Conservation (phyloP, 1,140 invertebrate species). For the Harlomillsia oculata region DNA sequence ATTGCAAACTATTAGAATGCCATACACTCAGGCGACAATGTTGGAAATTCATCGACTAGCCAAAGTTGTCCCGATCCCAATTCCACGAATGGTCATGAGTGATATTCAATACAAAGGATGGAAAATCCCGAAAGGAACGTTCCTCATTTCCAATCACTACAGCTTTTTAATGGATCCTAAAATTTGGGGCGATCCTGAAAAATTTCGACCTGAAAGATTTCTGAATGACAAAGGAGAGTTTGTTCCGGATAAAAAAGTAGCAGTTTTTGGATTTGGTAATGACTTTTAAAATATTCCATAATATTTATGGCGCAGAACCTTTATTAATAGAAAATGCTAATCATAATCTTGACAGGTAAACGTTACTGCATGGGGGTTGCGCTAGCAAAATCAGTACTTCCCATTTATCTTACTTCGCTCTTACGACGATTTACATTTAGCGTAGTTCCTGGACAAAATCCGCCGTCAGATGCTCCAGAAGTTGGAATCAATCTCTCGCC, state of each 20-base stretch:
- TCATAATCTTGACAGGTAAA: slow-evolving; percentile 45
- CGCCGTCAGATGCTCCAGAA: slow-evolving; percentile 14
- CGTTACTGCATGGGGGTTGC: slow-evolving; percentile 52
- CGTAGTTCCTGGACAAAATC: slow-evolving; percentile 36
- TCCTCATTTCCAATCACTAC: slow-evolving; percentile 25
- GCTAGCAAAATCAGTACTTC: slow-evolving; percentile 49
- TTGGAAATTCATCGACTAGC: slow-evolving; percentile 66
- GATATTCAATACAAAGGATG: slow-evolving; percentile 60
- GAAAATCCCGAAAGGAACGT: slow-evolving; percentile 57
- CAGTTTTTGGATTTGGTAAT: slow-evolving; percentile 18
- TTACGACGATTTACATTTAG: slow-evolving; percentile 47
- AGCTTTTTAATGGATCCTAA: slow-evolving; percentile 36
- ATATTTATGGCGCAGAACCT: neutral
- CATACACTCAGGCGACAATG: slow-evolving; percentile 65
- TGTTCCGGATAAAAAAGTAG: slow-evolving; percentile 8
- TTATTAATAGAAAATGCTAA: neutral
- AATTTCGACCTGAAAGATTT: slow-evolving; percentile 38
- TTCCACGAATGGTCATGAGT: slow-evolving; percentile 62
- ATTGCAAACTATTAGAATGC: too few species aligned
- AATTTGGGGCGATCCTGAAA: slow-evolving; percentile 37
- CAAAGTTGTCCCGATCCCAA: slow-evolving; percentile 61
- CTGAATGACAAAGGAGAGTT: slow-evolving; percentile 19
- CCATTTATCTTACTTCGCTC: slow-evolving; percentile 47
- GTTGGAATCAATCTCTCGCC: slow-evolving; percentile 12
- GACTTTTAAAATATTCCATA: neutral